Evolutionary conservation across 2,797 vertebrate genomes (phyloP), one percentile per base, ranked within the genome.

Genomic region (Urophycis tenuis): DNA sequence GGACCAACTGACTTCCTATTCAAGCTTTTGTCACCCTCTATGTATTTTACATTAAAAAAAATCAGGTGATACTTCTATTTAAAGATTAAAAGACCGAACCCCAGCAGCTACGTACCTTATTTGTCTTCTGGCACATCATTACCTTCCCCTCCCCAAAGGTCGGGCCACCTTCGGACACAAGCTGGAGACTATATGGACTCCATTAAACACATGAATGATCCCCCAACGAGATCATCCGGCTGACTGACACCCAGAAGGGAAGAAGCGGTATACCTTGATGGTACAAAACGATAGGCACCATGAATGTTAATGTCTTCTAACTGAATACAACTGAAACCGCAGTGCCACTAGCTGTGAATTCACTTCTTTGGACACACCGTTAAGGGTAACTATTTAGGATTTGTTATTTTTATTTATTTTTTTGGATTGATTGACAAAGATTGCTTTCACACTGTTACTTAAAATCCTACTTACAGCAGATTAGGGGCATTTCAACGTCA

Each of bases 391-490:
- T 5, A 25, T 3, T 4, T 3, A 29, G 29, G 25, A 67, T 30
- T 15, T 15, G 3, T 41, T 17, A 12, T 41, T 41, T 1, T 41
- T 41, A 12, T 41, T 34, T 41, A 41, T 41, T 41, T 41, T 41
- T 41, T 41, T 41, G 14, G 22, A 60, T 41, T 3, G 77, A 89
- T 84, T 91, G 89, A 89, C 88, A 90, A 91, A 87, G 83, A 85
- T 84, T 80, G 83, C 85, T 86, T 81, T 70, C 87, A 87, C 79
- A 82, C 81, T 87, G 84, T 69, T 89, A 87, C 90, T 91, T 88
- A 91, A 87, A 90, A 86, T 87, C 82, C 87, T 82, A 85, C 84
- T 81, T 84, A 86, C 83, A 88, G 88, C 84, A 90, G 92, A 92
- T 93, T 92, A 90, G 84, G 77, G 82, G 60, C 88, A 88, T 89